Evolutionary conservation across 2,797 vertebrate species (phyloP).

Genomic region (Clarias fuscus): DNA sequence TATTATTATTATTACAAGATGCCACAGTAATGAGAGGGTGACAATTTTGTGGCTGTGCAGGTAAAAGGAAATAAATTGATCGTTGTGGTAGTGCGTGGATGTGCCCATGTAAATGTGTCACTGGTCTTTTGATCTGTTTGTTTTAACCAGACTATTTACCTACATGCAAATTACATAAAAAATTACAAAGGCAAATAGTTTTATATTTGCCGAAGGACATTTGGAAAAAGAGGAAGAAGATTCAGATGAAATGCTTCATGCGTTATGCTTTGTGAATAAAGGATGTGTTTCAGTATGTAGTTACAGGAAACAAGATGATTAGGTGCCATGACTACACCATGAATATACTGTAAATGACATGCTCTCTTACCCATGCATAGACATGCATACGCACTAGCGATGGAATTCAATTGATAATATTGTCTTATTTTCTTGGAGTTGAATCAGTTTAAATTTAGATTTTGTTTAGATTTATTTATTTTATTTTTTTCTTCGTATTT

Average conservation of each 20-base stretch:
- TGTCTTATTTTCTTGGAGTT: no score
- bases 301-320: not conserved
- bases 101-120: not conserved
- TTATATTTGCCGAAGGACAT: not conserved
- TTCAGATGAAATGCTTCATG: not conserved
- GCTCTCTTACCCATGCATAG: not conserved
- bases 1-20: no score
- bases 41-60: not conserved
- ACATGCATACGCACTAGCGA: not conserved
- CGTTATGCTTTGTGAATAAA: not conserved
- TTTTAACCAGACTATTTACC: not conserved
- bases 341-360: not conserved
- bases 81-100: no score
- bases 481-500: no score
- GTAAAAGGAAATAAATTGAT: not conserved
- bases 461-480: no score
- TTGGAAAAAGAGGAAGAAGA: not conserved
- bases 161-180: not conserved
- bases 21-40: not conserved
- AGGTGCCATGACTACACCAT: not conserved
- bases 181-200: not conserved
- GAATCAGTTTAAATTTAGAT: no score
- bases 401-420: no score
- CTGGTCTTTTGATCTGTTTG: not conserved
- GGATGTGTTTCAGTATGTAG: not conserved